Percentiles rank a stretch among this genome's conserved stretches.
Evolutionary conservation across 2,797 vertebrate genomes (phyloP).

Genomic region (Epinephelus awoara): DNA sequence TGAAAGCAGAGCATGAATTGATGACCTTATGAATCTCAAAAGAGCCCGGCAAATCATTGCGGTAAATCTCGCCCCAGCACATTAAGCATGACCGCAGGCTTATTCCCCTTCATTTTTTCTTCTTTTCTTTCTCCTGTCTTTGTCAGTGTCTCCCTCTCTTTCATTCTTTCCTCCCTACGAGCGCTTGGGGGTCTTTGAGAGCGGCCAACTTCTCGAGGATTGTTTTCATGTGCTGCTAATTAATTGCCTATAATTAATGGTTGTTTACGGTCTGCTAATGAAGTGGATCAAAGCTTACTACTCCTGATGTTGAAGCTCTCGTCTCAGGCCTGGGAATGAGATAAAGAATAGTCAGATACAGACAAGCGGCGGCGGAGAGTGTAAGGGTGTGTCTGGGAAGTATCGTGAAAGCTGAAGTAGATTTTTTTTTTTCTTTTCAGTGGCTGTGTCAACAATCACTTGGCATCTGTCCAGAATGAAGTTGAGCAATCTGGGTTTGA

Average conservation of each 20-base stretch:
- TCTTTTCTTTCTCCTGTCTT: constrained; percentile 42
- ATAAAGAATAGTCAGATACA: constrained; percentile 28
- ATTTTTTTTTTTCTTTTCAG: constrained; percentile 24
- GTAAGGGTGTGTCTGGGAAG: constrained; percentile 13
- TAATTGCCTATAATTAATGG: constrained; percentile 82
- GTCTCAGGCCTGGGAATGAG: constrained; percentile 50
- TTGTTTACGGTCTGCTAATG: constrained; percentile 81
- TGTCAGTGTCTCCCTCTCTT: constrained; percentile 40
- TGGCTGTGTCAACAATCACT: constrained; percentile 59
- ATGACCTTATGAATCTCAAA: constrained; percentile 82
- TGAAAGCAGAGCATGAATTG: constrained; percentile 74
- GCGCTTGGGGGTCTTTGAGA: constrained; percentile 61
- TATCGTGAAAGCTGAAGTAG: constrained; percentile 17
- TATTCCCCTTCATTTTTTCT: constrained; percentile 37
- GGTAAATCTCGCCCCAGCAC: constrained; percentile 72
- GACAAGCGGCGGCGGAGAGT: constrained; percentile 5
- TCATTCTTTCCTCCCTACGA: constrained; percentile 25
- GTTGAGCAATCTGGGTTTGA: constrained; percentile 55
- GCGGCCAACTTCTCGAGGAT: constrained; percentile 67
- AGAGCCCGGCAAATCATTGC: constrained; percentile 73
- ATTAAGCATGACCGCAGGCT: constrained; percentile 71
- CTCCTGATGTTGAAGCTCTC: constrained; percentile 59
- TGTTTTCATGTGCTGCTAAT: constrained; percentile 77
- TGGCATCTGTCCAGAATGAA: constrained; percentile 51
- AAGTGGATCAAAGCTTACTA: constrained; percentile 77